Evolutionary conservation across 2,113 vertebrate genomes (phyloP).

Genomic region (Thomomys bottae): DNA sequence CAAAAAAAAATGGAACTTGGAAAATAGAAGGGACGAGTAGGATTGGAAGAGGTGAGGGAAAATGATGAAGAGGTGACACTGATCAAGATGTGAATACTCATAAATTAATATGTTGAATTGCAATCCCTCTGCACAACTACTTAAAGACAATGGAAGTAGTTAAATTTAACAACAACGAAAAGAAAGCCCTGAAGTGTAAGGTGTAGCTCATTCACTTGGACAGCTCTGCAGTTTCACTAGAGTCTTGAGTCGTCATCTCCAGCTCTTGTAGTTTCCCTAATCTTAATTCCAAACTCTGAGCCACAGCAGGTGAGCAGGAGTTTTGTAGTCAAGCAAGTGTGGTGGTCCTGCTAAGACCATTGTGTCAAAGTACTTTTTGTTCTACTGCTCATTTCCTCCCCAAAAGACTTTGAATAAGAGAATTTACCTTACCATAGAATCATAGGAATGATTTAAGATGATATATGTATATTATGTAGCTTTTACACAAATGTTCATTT

Average conservation of each 20-base stretch:
- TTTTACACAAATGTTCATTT: neutral
- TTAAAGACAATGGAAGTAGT: too few species aligned
- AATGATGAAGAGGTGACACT: too few species aligned
- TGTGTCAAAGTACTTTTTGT: neutral
- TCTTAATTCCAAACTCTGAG: neutral
- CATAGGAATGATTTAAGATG: neutral
- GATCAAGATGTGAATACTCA: too few species aligned
- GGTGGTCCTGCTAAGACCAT: neutral
- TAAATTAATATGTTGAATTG: too few species aligned
- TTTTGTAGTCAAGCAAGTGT: neutral
- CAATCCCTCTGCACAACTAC: too few species aligned
- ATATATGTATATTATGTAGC: neutral
- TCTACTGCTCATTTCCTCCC: neutral
- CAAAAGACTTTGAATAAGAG: neutral
- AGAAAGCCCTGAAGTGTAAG: neutral
- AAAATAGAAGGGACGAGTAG: too few species aligned
- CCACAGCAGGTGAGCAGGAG: neutral
- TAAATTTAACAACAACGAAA: too few species aligned
- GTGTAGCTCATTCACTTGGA: neutral
- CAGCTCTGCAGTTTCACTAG: neutral
- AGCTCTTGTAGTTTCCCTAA: neutral
- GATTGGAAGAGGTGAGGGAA: too few species aligned
- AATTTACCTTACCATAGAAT: neutral
- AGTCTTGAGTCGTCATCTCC: neutral
- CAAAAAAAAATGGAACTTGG: too few species aligned